Evolutionary conservation across 2,797 vertebrate genomes (phyloP).

Genomic region (Ispidina picta): DNA sequence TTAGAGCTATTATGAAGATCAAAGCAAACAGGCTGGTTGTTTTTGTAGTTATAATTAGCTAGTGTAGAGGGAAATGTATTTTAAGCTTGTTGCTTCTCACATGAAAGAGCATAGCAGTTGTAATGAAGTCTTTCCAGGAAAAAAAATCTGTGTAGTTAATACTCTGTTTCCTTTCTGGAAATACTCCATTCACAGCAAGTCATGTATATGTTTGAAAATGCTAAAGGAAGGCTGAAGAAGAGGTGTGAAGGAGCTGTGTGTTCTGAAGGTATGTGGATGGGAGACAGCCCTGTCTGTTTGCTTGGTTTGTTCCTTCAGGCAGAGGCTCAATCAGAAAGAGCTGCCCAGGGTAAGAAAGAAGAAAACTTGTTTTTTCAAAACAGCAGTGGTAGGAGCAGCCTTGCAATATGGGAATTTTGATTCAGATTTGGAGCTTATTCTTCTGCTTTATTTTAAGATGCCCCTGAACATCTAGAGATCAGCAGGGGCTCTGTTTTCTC

Average conservation of each 20-base stretch:
- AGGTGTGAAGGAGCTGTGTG: neutral
- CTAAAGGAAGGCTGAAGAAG: neutral
- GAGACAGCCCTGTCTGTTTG: neutral
- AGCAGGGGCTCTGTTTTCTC: neutral
- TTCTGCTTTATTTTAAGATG: neutral
- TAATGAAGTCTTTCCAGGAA: neutral
- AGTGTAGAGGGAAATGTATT: neutral
- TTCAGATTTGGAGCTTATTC: neutral
- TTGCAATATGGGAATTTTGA: neutral
- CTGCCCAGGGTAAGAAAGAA: neutral
- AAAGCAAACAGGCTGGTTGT: neutral
- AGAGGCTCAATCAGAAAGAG: neutral
- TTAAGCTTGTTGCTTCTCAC: neutral
- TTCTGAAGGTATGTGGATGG: neutral
- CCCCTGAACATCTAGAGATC: neutral
- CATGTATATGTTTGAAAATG: accelerated
- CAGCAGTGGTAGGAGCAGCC: neutral
- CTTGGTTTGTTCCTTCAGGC: neutral
- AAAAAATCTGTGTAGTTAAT: neutral
- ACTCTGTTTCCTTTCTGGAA: neutral
- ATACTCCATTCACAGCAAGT: neutral
- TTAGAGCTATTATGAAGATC: neutral
- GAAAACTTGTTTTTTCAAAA: neutral
- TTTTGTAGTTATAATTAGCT: neutral
- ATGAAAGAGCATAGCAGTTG: neutral